Conservation (phyloP, 2,888 invertebrate genomes). For the Ecliptopera silaceata region DNA sequence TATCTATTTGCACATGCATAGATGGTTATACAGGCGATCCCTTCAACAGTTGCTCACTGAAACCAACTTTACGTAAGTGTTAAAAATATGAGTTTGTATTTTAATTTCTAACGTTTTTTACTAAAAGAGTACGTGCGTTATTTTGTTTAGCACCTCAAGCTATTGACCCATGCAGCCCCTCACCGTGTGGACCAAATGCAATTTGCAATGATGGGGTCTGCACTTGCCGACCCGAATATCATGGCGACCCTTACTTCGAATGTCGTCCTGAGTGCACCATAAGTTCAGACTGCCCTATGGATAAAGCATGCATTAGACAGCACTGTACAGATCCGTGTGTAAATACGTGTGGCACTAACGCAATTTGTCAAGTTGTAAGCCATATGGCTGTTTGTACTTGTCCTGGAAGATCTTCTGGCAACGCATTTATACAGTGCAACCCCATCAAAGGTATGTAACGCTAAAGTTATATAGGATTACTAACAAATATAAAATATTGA, state of each 20-base stretch:
- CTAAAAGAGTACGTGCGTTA: not conserved
- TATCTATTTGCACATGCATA: conserved; percentile 89
- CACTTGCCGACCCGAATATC: conserved; percentile 84
- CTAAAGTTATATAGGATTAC: no score
- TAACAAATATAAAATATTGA: not conserved
- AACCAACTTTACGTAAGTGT: conserved; percentile 80
- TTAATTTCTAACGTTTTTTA: not conserved
- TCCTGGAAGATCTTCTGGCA: conserved; percentile 86
- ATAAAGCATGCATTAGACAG: conserved; percentile 87
- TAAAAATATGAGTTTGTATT: not conserved
- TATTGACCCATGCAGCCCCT: conserved; percentile 84
- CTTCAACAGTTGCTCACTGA: conserved; percentile 85
- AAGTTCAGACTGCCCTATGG: conserved; percentile 87
- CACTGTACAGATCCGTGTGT: conserved; percentile 89
- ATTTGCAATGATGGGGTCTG: conserved; percentile 83
- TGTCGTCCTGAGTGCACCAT: conserved; percentile 90
- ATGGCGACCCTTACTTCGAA: conserved; percentile 86
- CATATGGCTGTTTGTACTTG: conserved; percentile 91
- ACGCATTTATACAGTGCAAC: conserved; percentile 87
- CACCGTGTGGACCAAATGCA: conserved; percentile 86
- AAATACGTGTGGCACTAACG: conserved; percentile 89
- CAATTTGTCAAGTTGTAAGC: conserved; percentile 88
- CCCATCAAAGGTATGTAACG: conserved; percentile 79
- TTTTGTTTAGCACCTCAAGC: conserved; percentile 55
- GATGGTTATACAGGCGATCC: conserved; percentile 90